These are phyloP conservation scores for Passer domesticus DNA, from an alignment of 2,113 vertebrate species.

Conservation along the genomic window DNA sequence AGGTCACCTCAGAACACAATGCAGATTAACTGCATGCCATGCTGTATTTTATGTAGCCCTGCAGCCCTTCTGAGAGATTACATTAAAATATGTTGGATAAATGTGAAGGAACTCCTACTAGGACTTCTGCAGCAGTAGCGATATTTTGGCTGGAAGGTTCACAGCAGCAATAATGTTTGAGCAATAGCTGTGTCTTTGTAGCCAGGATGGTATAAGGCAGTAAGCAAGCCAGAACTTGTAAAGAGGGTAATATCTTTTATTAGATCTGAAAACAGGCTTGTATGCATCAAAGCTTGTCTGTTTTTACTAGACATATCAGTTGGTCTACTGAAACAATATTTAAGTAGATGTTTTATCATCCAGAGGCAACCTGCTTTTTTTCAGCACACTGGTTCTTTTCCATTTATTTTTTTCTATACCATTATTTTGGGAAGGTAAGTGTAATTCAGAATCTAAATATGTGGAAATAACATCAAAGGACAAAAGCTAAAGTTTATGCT, in stretches of 20 bases:
- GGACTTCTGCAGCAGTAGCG: neutral
- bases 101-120: neutral
- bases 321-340: constrained; percentile 11
- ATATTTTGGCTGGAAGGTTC: neutral
- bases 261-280: constrained; percentile 51
- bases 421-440: neutral
- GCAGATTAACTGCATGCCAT: neutral
- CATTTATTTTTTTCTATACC: neutral
- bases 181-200: neutral
- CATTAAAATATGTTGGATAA: neutral
- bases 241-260: constrained; percentile 38
- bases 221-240: constrained; percentile 25
- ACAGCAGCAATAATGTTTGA: neutral
- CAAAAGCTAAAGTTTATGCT: neutral
- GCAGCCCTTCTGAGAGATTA: neutral
- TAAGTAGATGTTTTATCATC: constrained; percentile 36
- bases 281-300: constrained; percentile 50
- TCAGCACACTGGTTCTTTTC: neutral
- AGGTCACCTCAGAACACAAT: neutral
- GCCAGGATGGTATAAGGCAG: neutral
- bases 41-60: neutral
- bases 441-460: neutral
- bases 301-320: constrained; percentile 26
- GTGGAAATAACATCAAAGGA: neutral
- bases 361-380: constrained; percentile 24